phyloP scores from a whole-genome alignment of 2,888 invertebrate species.

The Megalurothrips usitatus region DNA sequence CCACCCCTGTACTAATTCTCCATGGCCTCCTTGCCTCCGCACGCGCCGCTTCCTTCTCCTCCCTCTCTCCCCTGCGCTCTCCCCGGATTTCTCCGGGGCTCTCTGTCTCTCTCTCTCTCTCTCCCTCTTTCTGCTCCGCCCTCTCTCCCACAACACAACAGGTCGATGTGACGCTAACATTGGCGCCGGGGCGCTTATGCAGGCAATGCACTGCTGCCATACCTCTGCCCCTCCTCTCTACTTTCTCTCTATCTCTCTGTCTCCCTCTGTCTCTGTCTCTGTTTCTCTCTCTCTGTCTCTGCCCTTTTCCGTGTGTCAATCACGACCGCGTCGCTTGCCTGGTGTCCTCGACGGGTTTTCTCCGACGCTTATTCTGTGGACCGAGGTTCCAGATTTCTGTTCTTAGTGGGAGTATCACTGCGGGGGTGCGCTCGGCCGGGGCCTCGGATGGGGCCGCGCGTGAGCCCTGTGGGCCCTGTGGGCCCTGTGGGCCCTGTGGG shows the following conservation, averaged over 20 bases:
- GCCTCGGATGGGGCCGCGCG: too few relatives aligned
- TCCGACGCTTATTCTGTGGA: too few relatives aligned
- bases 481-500: too few relatives aligned
- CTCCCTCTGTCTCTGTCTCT: background rate
- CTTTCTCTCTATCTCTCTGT: background rate
- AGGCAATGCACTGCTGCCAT: background rate
- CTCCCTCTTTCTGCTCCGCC: too few relatives aligned
- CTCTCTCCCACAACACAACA: background rate
- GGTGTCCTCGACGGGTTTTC: too few relatives aligned
- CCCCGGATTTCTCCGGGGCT: background rate
- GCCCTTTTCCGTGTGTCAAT: background rate
- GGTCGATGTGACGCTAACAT: constrained; percentile 1
- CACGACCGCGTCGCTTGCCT: too few relatives aligned
- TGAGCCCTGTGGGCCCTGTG: too few relatives aligned
- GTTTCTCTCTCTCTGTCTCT: background rate
- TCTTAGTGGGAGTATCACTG: too few relatives aligned
- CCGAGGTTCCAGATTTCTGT: too few relatives aligned
- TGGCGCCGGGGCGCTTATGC: background rate
- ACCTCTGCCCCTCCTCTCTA: too few relatives aligned
- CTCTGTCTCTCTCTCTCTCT: background rate
- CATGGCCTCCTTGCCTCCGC: background rate
- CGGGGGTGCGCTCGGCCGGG: too few relatives aligned
- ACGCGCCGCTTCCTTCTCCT: too few relatives aligned
- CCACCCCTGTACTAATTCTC: background rate
- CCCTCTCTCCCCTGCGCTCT: background rate